Evolutionary conservation across 2,888 invertebrate genomes (phyloP), one percentile per base, ranked within the genome.

Genomic region (Cenopis cana): DNA sequence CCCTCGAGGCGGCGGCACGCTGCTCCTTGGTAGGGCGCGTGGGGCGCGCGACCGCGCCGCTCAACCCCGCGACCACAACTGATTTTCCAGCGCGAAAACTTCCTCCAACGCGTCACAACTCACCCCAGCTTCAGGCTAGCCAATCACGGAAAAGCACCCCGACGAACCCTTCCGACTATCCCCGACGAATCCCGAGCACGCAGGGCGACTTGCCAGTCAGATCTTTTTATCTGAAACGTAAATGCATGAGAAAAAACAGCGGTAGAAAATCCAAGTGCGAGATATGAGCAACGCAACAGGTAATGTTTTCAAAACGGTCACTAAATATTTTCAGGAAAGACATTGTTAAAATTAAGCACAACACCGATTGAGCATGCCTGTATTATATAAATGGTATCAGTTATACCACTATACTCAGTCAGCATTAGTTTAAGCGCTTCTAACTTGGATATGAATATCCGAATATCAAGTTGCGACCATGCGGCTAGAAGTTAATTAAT

Each of bases 181-280:
- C 75, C 83, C 93, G 93, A 87, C 77, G 73, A 75, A 76, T 74
- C 68, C 85, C 91, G 93, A 91, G 76, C 77, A 77, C 76, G 77
- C 79, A 83, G 89, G 89, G 90, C 89, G 66, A 66, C 55, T 71
- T 57, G 91, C 85, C 86, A 88, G 92, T 91, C 91, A 89, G 92
- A 89, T 92, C 90, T 91, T 91, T 91, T 93, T 93, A 93, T 93
- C 91, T 91, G 89, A 88, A 93, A 91, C 89, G 90, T 87, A 91
- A 93, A 93, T 91, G 93, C 93, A 92, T 87, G 87, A 84, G 90
- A 91, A 93, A 89, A 88, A 88, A 89, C 88, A 88, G 82, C 76
- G 82, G 83, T 82, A 83, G 85, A 88, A 88, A 85, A 82, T 87
- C 82, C 85, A 84, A 82, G 81, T 84, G 81, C 81, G 79, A 80